Base-by-base conservation (phyloP, 2,797 vertebrate genomes). In the Chloroceryle inda region DNA sequence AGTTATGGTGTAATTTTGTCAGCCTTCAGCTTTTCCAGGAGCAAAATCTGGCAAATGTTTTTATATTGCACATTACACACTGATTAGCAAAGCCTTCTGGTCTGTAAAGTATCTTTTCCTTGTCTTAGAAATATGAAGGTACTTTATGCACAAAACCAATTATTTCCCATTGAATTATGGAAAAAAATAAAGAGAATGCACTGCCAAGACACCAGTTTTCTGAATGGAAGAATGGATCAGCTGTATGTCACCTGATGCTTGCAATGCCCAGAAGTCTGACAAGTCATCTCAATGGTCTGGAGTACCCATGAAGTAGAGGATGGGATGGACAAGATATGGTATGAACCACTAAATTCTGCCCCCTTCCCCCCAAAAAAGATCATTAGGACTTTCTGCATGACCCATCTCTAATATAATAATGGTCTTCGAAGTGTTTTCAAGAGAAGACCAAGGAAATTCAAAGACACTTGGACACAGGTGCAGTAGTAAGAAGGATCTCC, bases 21-120 rank as follows among this genome's bases (percentile, higher is more conserved):
- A 76, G n/a, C 38, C 31, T 79, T 69, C 67, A 88, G 40, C 71
- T 85, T 92, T 91, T 91, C 55, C 63, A 87, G 71, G 38, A 91
- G 75, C 47, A 92, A 87, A 92, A 69, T 10, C 59, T 89, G 31
- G 55, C 29, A 91, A 89, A 87, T 9, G 3, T 5, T 79, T 90
- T 79, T 31, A 24, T 42, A 45, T 31, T 63, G 50, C 74, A 80
- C 47, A 44, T 62, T 87, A 45, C 59, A 86, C 47, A 15, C 15
- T 17, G 81, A 89, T 85, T 44, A 85, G 16, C 55, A 80, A 74
- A 94, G 22, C 35, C 56, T 91, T 59, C 63, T 73, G 55, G 14
- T 82, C 71, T 72, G 29, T 20, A 27, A 15, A 74, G 66, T 9
- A 1, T 31, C 74, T 82, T 44, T 66, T 67, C 10, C 35, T 87